Percentiles rank a stretch among this genome's conserved stretches.
Evolutionary conservation across 2,113 vertebrate species (phyloP).

Genomic region (Cryptomyrus ogoouensis): DNA sequence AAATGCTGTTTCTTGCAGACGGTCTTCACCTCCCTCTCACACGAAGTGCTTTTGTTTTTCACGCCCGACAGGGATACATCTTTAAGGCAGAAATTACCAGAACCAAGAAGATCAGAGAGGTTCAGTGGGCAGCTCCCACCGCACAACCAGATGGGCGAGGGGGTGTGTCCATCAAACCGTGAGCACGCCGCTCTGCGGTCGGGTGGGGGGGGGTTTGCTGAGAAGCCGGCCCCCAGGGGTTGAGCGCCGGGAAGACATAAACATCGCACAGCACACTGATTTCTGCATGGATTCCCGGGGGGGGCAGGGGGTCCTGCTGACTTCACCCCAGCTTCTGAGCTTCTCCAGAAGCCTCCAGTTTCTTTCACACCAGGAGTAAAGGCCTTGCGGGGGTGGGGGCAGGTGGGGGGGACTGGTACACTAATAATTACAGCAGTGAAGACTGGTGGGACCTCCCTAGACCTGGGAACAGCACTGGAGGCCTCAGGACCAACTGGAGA

Average conservation of each 20-base stretch:
- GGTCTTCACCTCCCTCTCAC: not conserved
- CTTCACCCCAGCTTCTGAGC: conserved; percentile 65
- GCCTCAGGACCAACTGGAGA: not conserved
- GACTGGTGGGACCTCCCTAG: conserved; percentile 58
- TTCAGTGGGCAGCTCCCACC: not conserved
- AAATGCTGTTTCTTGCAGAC: not conserved
- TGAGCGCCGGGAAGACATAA: conserved; percentile 23
- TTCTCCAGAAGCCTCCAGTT: conserved; percentile 54
- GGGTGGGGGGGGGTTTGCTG: not conserved
- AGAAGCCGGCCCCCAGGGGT: not conserved
- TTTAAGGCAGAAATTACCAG: not conserved
- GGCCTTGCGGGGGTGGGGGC: conserved; percentile 56
- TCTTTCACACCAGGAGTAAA: conserved; percentile 60
- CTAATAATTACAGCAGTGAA: conserved; percentile 92
- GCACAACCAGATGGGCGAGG: not conserved
- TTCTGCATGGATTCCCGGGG: conserved; percentile 36
- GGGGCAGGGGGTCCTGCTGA: conserved; percentile 43
- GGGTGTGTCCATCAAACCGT: not conserved
- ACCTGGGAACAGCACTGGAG: conserved; percentile 62
- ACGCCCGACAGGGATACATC: not conserved
- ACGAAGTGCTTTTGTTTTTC: not conserved
- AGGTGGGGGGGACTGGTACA: conserved; percentile 52
- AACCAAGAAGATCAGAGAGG: not conserved
- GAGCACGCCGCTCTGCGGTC: conserved; percentile 3
- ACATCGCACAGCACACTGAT: conserved; percentile 22